Base-by-base conservation (phyloP, 1,140 invertebrate species). In the Papilio glaucus region DNA sequence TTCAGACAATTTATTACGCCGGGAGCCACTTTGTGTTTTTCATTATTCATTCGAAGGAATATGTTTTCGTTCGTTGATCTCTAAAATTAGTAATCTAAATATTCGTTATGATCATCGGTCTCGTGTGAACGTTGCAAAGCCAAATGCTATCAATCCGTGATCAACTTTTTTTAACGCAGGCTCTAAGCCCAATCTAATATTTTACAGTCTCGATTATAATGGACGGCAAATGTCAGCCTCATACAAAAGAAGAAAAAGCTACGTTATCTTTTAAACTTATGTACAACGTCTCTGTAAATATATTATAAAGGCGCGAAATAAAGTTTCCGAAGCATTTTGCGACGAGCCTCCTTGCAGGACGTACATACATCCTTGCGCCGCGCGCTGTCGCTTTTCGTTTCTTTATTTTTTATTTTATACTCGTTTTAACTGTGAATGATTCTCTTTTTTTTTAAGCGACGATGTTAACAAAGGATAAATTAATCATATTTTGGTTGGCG, bases 241-340 rank as follows among this genome's bases (percentile, higher is more conserved):
- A 63, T 78, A 89, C 86, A 90, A 90, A 90, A 87, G 81, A 77
- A 87, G 79, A 88, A 91, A 92, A 91, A 89, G 86, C 85, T 89
- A 81, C 88, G 86, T 89, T 91, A 90, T 90, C 88, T 89, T 85
- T 88, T 83, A 75, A 90, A 81, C 78, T 84, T 87, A 90, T 90
- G 85, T 90, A 84, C 86, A 89, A 84, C 86, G 87, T 86, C 84
- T 78, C 76, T 87, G 85, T 84, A 89, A 91, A 88, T 84, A 86
- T 91, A 91, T 90, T 93, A 91, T 91, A 93, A 93, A 91, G 90
- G 83, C 83, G 80, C 79, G 77, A 75, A 80, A 77, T 73, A 72
- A 84, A 81, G 81, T 82, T 74, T 75, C 77, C 80, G 69, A 85
- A 86, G 85, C 89, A 93, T 91, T 91, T 93, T 89, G 89, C 89